Conservation (phyloP, 2,113 vertebrate species). For the Chloroceryle aenea region DNA sequence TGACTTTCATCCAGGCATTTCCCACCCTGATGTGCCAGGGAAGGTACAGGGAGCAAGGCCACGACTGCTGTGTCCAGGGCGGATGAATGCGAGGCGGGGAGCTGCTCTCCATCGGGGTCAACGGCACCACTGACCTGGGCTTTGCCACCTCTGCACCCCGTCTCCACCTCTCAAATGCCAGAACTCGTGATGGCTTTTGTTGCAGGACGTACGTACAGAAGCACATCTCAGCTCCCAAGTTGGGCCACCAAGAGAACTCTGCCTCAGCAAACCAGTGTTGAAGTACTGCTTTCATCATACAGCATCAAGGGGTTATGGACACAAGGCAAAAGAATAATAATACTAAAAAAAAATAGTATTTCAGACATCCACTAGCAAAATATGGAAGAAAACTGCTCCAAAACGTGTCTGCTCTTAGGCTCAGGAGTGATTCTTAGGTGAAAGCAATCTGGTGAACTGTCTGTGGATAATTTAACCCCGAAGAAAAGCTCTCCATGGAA, state of each 20-base stretch:
- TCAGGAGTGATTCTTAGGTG: neutral
- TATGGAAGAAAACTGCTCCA: neutral
- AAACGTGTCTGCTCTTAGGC: neutral
- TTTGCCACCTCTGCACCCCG: neutral
- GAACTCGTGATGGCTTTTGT: neutral
- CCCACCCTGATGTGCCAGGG: neutral
- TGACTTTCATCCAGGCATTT: neutral
- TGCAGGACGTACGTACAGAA: neutral
- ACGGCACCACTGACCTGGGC: neutral
- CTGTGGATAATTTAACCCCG: neutral
- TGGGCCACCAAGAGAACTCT: neutral
- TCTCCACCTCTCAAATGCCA: neutral
- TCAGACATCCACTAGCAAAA: neutral
- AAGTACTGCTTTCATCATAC: neutral
- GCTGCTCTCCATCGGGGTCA: neutral
- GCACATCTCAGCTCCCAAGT: neutral
- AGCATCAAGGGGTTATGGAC: neutral
- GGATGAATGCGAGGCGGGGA: neutral
- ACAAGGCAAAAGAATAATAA: neutral
- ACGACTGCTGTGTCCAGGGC: rapidly evolving
- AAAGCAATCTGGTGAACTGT: neutral
- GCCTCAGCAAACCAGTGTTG: neutral
- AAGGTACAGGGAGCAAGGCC: neutral
- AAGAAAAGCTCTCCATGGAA: neutral
- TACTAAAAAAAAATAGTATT: neutral